Evolutionary conservation across 2,888 invertebrate genomes (phyloP).

Genomic region (Pandemis cinnamomeana): DNA sequence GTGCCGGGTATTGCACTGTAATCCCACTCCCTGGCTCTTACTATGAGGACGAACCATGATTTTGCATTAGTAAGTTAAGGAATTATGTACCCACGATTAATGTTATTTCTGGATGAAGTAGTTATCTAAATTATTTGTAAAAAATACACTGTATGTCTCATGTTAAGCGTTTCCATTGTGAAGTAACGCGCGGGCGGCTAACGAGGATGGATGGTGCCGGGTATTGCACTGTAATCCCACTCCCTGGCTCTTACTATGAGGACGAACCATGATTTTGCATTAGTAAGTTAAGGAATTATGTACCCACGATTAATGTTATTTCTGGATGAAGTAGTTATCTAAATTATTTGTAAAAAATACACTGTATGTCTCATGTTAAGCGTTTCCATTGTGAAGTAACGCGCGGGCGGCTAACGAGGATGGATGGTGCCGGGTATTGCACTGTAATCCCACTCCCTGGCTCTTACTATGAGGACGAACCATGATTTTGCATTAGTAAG

Average conservation of each 20-base stretch:
- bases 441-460: slow-evolving; percentile 53
- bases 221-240: slow-evolving; percentile 63
- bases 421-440: slow-evolving; percentile 65
- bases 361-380: slow-evolving; percentile 18
- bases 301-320: not conserved
- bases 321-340: not conserved
- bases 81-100: too few species aligned
- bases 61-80: not conserved
- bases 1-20: slow-evolving; percentile 61
- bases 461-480: slow-evolving; percentile 37
- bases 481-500: not conserved
- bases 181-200: slow-evolving; percentile 47
- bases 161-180: slow-evolving; percentile 6
- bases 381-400: slow-evolving; percentile 36
- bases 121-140: not conserved
- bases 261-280: slow-evolving; percentile 17
- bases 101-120: not conserved
- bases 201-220: slow-evolving; percentile 63
- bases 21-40: slow-evolving; percentile 47
- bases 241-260: slow-evolving; percentile 34
- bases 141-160: slow-evolving; percentile 8
- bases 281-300: not conserved
- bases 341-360: not conserved
- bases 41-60: slow-evolving; percentile 31
- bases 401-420: slow-evolving; percentile 58